Conservation (phyloP, 2,113 vertebrate genomes). For the Boulengeromyrus knoepffleri region DNA sequence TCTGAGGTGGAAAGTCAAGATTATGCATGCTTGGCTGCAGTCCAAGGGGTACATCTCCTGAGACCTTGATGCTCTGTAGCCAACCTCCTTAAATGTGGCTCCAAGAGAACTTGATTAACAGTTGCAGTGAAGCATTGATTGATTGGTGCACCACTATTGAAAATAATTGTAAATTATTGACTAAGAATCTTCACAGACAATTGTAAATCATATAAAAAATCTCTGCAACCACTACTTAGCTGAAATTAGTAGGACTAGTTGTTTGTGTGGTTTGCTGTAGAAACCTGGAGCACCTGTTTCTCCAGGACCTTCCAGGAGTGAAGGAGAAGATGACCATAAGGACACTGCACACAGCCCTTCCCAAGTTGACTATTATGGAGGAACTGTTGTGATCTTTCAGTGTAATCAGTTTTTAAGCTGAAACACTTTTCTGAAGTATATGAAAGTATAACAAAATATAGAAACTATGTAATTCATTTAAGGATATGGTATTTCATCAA, state of each 20-base stretch:
- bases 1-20: neutral
- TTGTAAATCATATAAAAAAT: neutral
- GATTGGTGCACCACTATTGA: neutral
- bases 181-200: neutral
- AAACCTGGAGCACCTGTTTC: constrained; percentile 78
- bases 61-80: neutral
- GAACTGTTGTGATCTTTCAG: constrained; percentile 49
- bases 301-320: constrained; percentile 86
- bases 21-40: neutral
- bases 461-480: constrained; percentile 11
- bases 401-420: neutral
- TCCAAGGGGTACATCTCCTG: neutral
- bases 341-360: constrained; percentile 70
- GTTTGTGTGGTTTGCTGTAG: constrained; percentile 50
- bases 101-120: neutral
- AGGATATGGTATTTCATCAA: neutral
- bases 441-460: constrained; percentile 21
- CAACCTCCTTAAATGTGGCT: neutral
- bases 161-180: neutral
- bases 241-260: neutral
- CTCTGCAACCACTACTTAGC: neutral
- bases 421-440: neutral
- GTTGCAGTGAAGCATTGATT: neutral
- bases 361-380: constrained; percentile 67
- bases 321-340: constrained; percentile 61